Percentiles rank a stretch among this genome's conserved stretches.
These are phyloP conservation scores for Cydia fagiglandana DNA, from an alignment of 1,140 invertebrate genomes.

Conservation along the genomic window DNA sequence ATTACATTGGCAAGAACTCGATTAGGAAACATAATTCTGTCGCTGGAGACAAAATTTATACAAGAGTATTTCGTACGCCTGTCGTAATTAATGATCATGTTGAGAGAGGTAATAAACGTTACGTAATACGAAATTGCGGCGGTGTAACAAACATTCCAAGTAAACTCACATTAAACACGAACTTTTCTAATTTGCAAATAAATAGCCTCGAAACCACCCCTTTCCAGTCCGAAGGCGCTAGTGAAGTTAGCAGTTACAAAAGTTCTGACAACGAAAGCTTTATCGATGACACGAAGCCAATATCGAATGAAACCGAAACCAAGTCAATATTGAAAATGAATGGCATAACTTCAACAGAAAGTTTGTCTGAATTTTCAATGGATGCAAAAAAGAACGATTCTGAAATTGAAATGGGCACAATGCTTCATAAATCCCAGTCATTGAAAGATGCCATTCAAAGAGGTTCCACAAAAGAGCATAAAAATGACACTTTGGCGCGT, in stretches of 20 bases:
- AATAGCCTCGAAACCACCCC: constrained; percentile 69
- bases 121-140: constrained; percentile 52
- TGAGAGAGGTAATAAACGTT: constrained; percentile 46
- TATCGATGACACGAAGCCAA: constrained; percentile 46
- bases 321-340: constrained; percentile 37
- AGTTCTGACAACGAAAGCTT: constrained; percentile 77
- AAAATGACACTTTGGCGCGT: constrained; percentile 46
- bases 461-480: constrained; percentile 36
- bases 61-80: constrained; percentile 63
- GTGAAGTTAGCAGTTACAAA: constrained; percentile 77
- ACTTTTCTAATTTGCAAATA: constrained; percentile 54
- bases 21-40: constrained; percentile 73
- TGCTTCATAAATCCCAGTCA: constrained; percentile 68
- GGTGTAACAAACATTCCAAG: constrained; percentile 70
- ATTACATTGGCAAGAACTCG: constrained; percentile 56
- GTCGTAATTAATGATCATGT: constrained; percentile 44
- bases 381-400: constrained; percentile 41
- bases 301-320: constrained; percentile 37
- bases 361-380: constrained; percentile 38
- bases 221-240: constrained; percentile 63
- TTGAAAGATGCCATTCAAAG: constrained; percentile 53
- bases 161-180: constrained; percentile 59
- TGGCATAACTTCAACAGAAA: constrained; percentile 1
- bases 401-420: constrained; percentile 45
- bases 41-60: constrained; percentile 72